A percentile compares a stretch with the other conserved stretches of the same genome.
These are phyloP conservation scores for Hipparchia sbordonii DNA, from an alignment of 2,888 invertebrate genomes.

Conservation along the genomic window DNA sequence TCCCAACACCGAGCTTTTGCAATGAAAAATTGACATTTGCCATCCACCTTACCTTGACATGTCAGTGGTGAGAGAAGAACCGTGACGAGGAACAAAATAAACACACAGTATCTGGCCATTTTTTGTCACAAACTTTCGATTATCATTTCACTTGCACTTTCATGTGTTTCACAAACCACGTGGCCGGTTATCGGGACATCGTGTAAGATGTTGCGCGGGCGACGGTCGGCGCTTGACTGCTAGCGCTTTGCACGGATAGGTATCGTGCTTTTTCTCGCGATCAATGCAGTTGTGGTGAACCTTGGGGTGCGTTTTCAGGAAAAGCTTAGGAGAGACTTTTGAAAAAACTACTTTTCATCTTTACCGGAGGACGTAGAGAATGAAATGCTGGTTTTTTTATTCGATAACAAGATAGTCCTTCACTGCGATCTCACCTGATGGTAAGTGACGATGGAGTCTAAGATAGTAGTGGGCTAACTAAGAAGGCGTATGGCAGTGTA, in stretches of 20 bases:
- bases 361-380: too few relatives aligned
- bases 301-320: conserved; percentile 32
- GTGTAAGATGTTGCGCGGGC: conserved; percentile 51
- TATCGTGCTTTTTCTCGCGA: conserved; percentile 55
- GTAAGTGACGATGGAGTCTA: too few relatives aligned
- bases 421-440: too few relatives aligned
- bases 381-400: too few relatives aligned
- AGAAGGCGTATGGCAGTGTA: too few relatives aligned
- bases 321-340: conserved; percentile 14
- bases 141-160: conserved; percentile 68
- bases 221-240: conserved; percentile 63
- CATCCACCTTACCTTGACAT: conserved; percentile 71
- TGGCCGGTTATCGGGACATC: conserved; percentile 47
- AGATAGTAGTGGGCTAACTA: too few relatives aligned
- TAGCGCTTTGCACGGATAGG: conserved; percentile 47
- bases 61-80: conserved; percentile 56
- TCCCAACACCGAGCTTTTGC: conserved; percentile 35
- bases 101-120: conserved; percentile 50
- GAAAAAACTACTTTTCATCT: too few relatives aligned
- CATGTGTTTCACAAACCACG: conserved; percentile 53
- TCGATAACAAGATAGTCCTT: too few relatives aligned
- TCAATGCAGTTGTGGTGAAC: conserved; percentile 44
- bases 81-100: conserved; percentile 40
- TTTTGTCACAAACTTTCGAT: conserved; percentile 41
- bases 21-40: conserved; percentile 36